Base-by-base conservation (phyloP, 2,113 vertebrate species). In the Antechinus flavipes region DNA sequence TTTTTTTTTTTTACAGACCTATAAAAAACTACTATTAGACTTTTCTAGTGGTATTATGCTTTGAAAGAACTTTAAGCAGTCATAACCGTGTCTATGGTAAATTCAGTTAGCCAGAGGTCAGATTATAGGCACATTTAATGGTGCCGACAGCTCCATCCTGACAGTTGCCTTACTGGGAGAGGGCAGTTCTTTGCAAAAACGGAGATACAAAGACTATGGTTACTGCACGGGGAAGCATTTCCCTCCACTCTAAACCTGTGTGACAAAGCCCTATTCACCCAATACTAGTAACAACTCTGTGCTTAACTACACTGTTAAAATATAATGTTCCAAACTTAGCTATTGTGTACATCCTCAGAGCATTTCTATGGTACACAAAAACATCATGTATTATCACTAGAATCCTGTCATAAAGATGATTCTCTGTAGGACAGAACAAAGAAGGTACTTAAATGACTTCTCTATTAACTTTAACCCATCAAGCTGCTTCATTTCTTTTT, bases 381-480 rank as follows among this genome's bases (percentile, higher is more conserved):
- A 25, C 27, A 53, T 1, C n/a, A 68, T 6, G 16, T 68, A 35
- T 12, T 68, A 11, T 35, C 61, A 68, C 30, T 68, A 14, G 76
- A 26, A 55, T 35, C 2, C 10, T 46, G 22, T 1, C 6, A 7
- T 9, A 30, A 0, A 25, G n/a, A 54, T 54, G n/a, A 14, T 90
- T 47, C 22, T 24, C 27, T 22, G 35, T 84, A 10, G 12, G 22
- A 84, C 16, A 22, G 24, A 50, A 50, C 52, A 30, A 1, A 76
- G 93, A 19, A 46, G 46, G 53, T 3, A 6, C 16, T 91, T 91
- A 56, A 23, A n/a, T 49, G 16, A 2, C 2, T 47, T 10, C n/a
- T 0, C 1, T 22, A 16, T n/a, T 54, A 30, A 24, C 6, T 1
- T 19, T 10, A 0, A 19, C 6, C 25, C 26, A 9, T 50, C 47